Conservation (phyloP, 2,888 invertebrate genomes). For the Hydraecia micacea region DNA sequence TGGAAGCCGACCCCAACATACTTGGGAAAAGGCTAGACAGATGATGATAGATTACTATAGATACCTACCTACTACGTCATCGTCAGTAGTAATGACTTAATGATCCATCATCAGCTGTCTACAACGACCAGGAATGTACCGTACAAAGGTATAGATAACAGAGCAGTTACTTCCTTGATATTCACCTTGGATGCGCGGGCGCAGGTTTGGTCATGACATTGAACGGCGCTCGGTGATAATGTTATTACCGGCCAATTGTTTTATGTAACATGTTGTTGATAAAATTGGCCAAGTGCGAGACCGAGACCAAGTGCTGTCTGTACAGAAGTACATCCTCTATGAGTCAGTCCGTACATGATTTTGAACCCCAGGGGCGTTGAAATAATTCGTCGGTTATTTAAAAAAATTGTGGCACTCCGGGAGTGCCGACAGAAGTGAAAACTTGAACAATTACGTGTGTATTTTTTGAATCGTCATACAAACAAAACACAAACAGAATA, state of each 20-base stretch:
- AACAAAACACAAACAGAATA: too few species aligned
- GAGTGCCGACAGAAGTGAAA: too few species aligned
- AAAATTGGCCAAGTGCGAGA: background rate
- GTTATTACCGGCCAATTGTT: conserved; percentile 36
- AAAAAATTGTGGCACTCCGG: too few species aligned
- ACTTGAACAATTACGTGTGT: too few species aligned
- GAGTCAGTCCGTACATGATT: too few species aligned
- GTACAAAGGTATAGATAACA: conserved; percentile 27
- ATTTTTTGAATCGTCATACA: too few species aligned
- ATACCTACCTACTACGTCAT: conserved; percentile 2
- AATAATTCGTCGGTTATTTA: too few species aligned
- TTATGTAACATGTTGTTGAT: conserved; percentile 35
- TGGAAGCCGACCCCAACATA: too few species aligned
- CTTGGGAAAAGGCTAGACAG: too few species aligned
- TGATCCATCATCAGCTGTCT: conserved; percentile 36
- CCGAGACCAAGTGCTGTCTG: background rate
- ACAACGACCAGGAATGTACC: conserved; percentile 17
- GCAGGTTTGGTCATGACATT: conserved; percentile 51
- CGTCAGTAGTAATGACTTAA: background rate
- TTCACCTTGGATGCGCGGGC: conserved; percentile 47
- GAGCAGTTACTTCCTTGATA: conserved; percentile 36
- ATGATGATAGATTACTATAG: background rate
- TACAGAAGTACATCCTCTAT: too few species aligned
- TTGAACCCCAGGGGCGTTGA: too few species aligned
- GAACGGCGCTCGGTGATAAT: conserved; percentile 33